These are phyloP conservation scores for Malacosoma neustria DNA, from an alignment of 2,888 invertebrate genomes.

Conservation along the genomic window DNA sequence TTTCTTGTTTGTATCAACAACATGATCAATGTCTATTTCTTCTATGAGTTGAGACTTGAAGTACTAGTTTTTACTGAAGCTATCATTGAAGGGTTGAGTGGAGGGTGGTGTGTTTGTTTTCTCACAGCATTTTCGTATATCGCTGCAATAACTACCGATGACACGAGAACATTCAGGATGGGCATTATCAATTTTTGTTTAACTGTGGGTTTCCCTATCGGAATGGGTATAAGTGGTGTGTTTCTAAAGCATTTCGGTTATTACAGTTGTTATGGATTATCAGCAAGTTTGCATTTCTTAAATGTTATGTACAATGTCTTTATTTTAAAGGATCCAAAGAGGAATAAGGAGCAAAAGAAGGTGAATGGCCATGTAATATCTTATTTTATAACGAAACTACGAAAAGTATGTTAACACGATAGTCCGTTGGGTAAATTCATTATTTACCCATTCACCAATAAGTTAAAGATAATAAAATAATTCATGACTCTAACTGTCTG, in stretches of 20 bases:
- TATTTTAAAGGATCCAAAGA: conserved; percentile 77
- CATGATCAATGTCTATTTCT: conserved; percentile 83
- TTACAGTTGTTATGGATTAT: conserved; percentile 84
- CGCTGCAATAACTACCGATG: conserved; percentile 84
- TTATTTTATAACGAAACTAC: background rate
- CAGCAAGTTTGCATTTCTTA: conserved; percentile 77
- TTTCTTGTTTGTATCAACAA: conserved; percentile 81
- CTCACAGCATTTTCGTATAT: conserved; percentile 89
- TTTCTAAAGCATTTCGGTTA: conserved; percentile 81
- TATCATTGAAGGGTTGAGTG: conserved; percentile 82
- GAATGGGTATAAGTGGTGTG: conserved; percentile 87
- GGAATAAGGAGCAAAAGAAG: conserved; percentile 38
- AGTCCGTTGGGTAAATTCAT: too few species aligned
- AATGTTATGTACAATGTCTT: conserved; percentile 80
- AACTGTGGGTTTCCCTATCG: conserved; percentile 90
- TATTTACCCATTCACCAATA: too few species aligned
- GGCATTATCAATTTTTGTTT: conserved; percentile 89
- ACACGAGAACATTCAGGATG: conserved; percentile 86
- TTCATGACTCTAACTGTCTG: too few species aligned
- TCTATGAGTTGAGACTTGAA: conserved; percentile 82
- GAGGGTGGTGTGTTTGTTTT: conserved; percentile 88
- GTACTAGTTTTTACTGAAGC: conserved; percentile 83
- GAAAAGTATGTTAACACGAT: too few species aligned
- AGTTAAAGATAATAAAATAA: too few species aligned
- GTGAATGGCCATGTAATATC: conserved; percentile 20